Evolutionary conservation across 2,797 vertebrate species (phyloP), one percentile per base, ranked within the genome.

Genomic region (Cuniculus paca): DNA sequence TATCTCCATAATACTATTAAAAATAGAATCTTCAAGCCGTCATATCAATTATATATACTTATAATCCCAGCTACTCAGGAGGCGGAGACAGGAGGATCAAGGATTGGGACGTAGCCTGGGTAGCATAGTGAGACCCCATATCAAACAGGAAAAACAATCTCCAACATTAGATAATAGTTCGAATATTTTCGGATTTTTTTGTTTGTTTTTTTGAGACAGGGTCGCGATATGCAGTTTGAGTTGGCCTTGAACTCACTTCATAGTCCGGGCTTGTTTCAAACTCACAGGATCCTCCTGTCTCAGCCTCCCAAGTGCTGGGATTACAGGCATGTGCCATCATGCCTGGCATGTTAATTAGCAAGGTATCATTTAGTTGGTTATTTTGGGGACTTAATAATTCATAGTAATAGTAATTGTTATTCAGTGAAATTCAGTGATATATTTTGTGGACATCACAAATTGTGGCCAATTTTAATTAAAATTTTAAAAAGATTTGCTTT

Each of bases 381-480:
- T 72, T 70, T 88, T 65, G 22, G 58, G 52, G 45, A 19, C 26
- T 90, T 96, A 22, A 48, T 93, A 93, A 95, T 93, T 95, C 19
- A 83, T 34, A 8, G 14, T 60, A 70, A 39, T 94, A 65, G 39
- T 94, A 63, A 61, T 91, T 92, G 63, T n/a, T 88, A 31, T 36
- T 54, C 39, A 96, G 36, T 96, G 72, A 94, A 90, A 31, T 84
- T 91, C 36, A 80, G 24, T 77, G 52, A 85, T 93, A 58, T 7
- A 42, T 93, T 94, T 93, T 90, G n/a, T 83, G 54, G 13, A n/a
- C 74, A 2, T 88, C 60, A 63, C 39, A 89, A 20, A 56, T 56
- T 88, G 48, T 68, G 39, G n/a, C n/a, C n/a, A n/a, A 82, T 95
- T 92, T 95, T 95, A 90, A 88, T 90, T 96, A 88, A 88, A 88